Evolutionary conservation across 2,888 invertebrate species (phyloP).

Genomic region (Pollenia griseotomentosa): DNA sequence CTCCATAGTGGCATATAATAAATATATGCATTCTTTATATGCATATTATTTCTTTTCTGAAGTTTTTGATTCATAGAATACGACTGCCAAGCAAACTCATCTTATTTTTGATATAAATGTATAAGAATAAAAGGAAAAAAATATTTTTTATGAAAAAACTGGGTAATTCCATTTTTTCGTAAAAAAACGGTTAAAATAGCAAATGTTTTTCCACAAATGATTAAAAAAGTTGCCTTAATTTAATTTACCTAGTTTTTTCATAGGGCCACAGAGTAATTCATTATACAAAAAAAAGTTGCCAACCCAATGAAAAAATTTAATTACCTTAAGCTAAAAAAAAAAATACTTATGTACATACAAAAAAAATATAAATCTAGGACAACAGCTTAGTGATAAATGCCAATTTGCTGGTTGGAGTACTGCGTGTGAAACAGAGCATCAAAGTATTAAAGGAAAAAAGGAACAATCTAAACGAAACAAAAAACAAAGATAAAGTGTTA

Average conservation of each 20-base stretch:
- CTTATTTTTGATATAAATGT: no score
- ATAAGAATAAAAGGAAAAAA: no score
- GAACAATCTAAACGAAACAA: conserved; percentile 4
- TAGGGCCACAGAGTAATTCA: neutral
- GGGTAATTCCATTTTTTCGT: no score
- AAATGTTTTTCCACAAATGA: no score
- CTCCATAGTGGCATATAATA: no score
- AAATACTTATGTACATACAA: neutral
- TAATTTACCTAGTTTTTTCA: neutral
- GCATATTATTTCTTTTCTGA: no score
- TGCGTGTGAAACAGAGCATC: conserved; percentile 23
- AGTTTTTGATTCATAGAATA: no score
- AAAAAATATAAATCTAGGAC: conserved; percentile 25
- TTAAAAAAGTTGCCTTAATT: no score
- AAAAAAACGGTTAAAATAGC: no score
- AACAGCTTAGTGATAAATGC: conserved; percentile 70
- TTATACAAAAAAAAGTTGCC: neutral
- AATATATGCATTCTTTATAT: no score
- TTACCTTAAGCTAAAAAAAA: conserved; percentile 1
- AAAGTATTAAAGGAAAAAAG: conserved; percentile 40
- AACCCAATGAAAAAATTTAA: neutral
- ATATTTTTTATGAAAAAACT: no score
- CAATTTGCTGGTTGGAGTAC: conserved; percentile 69
- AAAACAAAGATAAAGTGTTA: conserved; percentile 45
- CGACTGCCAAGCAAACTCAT: no score